phyloP scores from a whole-genome alignment of 2,797 vertebrate species.

The Brachyalestes nurse region DNA sequence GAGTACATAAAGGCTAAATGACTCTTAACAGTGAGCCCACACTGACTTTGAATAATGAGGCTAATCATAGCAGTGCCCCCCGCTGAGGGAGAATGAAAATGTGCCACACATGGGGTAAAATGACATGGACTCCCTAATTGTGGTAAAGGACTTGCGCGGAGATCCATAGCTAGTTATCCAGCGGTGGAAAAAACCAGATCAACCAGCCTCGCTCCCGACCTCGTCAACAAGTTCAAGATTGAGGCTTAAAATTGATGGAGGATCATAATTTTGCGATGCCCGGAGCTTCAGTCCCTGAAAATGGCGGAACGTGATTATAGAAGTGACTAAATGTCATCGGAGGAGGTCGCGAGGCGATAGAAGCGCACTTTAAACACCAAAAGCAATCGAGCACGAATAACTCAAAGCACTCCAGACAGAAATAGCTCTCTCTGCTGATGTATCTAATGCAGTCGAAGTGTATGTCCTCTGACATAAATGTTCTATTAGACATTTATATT shows the following conservation, averaged over 20 bases:
- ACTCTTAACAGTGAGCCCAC: constrained; percentile 58
- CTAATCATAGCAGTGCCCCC: constrained; percentile 54
- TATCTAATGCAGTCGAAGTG: neutral
- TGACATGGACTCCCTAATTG: constrained; percentile 57
- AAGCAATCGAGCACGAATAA: constrained; percentile 21
- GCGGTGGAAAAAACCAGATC: constrained; percentile 31
- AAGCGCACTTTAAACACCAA: constrained; percentile 40
- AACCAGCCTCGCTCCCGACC: constrained; percentile 23
- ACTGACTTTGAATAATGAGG: constrained; percentile 62
- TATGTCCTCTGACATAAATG: neutral
- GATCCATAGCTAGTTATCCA: constrained; percentile 39
- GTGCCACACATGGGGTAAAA: constrained; percentile 60
- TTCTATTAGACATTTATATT: neutral
- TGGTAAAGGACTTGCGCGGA: constrained; percentile 43
- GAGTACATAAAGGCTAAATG: constrained; percentile 57
- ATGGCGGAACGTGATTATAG: constrained; percentile 46
- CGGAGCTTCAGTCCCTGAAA: constrained; percentile 39
- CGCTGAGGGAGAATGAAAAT: constrained; percentile 50
- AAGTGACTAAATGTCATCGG: constrained; percentile 40
- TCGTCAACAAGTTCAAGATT: constrained; percentile 54
- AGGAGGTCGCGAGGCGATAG: constrained; percentile 9
- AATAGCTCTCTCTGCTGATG: constrained; percentile 4
- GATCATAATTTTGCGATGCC: constrained; percentile 43
- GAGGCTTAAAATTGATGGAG: constrained; percentile 42
- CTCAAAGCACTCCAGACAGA: constrained; percentile 33